Evolutionary conservation across 2,888 invertebrate species (phyloP), one percentile per base, ranked within the genome.

Genomic region (Agrochola lota): DNA sequence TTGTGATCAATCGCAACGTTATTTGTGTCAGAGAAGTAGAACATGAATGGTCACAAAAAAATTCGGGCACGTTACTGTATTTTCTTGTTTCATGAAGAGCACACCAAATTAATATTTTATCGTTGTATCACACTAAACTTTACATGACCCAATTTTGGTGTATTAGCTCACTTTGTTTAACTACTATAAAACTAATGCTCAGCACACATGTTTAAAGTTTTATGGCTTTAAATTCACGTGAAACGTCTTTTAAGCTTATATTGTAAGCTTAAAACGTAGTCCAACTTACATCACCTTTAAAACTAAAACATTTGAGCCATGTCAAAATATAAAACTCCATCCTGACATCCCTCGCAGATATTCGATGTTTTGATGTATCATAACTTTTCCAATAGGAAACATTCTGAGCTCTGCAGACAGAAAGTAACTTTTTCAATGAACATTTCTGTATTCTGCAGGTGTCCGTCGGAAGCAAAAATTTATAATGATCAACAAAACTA

Each of bases 361-460:
- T 77, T 76, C 69, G 75, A 80, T 80, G 73, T 74, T 81, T 84
- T 80, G 82, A 83, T 74, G 66, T 83, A 86, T 86, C 77, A 71
- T 76, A 87, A 87, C 87, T 87, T 87, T 85, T 84, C 80, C 86
- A 81, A 84, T 88, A 86, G 74, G 60, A 74, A 84, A 78, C 76
- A 83, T 80, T 74, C 78, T 71, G 80, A 74, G 76, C 60, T 71
- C 55, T 75, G 69, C 62, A 62, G 40, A 77, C 59, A 74, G 64
- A 71, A 81, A 67, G 77, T 77, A 89, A 89, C 83, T 89, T 89
- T 87, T 84, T 82, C 78, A 85, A 88, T 87, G 83, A 83, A 87
- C 60, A 86, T 80, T 82, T 81, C 63, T 66, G 60, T 78, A 72
- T 71, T 86, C 74, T 72, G 35, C 52, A 78, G 74, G 71, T 71